These are phyloP conservation scores for Phocoena phocoena DNA, from an alignment of 2,113 vertebrate species.

Conservation along the genomic window DNA sequence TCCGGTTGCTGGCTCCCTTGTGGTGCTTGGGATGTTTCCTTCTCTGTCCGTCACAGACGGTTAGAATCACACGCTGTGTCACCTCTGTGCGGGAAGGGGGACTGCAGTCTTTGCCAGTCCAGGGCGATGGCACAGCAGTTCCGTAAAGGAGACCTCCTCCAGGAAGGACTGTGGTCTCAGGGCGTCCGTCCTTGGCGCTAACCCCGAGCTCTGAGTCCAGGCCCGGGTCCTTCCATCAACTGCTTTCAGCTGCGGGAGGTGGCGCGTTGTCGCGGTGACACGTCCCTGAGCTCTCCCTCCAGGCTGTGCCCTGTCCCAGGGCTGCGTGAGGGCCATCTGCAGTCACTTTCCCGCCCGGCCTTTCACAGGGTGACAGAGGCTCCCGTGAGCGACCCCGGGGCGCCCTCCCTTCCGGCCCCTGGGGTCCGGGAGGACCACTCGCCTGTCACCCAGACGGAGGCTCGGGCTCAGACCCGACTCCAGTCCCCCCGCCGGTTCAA, in stretches of 20 bases:
- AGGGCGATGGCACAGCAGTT: rapidly evolving
- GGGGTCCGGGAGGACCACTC: neutral
- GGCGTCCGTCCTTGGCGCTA: rapidly evolving
- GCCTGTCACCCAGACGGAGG: too few species aligned
- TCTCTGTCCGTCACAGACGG: neutral
- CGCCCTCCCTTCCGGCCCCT: neutral
- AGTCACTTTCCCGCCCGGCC: neutral
- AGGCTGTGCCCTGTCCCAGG: neutral
- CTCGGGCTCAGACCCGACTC: neutral
- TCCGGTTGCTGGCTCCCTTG: neutral
- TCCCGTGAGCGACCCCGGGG: rapidly evolving
- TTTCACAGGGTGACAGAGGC: neutral
- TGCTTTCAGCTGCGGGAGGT: too few species aligned
- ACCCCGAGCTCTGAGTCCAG: neutral
- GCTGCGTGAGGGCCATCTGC: neutral
- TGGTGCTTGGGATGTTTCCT: neutral
- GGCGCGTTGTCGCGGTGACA: too few species aligned
- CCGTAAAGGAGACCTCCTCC: too few species aligned
- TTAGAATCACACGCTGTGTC: neutral
- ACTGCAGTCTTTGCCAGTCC: too few species aligned
- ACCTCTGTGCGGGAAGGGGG: neutral
- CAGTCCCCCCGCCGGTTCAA: too few species aligned
- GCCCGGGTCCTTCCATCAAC: rapidly evolving
- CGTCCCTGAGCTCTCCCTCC: too few species aligned
- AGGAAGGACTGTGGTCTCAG: neutral